Conservation (phyloP, 2,113 vertebrate genomes). For the Sorex fumeus region DNA sequence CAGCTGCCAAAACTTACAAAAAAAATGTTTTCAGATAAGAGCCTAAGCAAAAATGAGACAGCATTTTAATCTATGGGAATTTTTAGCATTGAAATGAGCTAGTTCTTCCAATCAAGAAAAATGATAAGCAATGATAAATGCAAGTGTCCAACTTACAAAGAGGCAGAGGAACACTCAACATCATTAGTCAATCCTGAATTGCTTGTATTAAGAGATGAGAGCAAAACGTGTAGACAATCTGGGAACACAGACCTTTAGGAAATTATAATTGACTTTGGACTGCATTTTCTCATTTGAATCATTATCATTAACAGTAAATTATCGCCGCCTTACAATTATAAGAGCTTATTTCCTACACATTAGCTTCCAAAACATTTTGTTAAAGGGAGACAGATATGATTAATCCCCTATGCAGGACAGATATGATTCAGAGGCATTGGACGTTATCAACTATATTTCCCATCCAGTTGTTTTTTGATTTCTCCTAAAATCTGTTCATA, state of each 20-base stretch:
- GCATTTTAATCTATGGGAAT: conserved; percentile 70
- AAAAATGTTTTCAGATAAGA: conserved; percentile 73
- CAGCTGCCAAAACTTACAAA: conserved; percentile 74
- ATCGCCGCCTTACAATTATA: background rate
- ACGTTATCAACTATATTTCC: background rate
- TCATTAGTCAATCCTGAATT: conserved; percentile 54
- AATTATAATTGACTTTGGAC: conserved; percentile 56
- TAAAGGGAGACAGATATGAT: background rate
- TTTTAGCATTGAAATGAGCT: conserved; percentile 77
- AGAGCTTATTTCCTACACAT: conserved; percentile 32
- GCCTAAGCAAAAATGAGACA: conserved; percentile 54
- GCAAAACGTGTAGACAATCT: background rate
- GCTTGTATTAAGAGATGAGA: conserved; percentile 40
- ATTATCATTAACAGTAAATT: conserved; percentile 26
- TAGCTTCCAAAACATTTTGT: conserved; percentile 34
- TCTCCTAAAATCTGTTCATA: conserved; percentile 32
- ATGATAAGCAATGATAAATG: conserved; percentile 73
- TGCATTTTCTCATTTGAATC: conserved; percentile 59
- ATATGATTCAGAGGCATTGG: background rate
- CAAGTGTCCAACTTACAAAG: conserved; percentile 70
- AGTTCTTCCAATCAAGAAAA: conserved; percentile 75
- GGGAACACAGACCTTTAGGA: conserved; percentile 31
- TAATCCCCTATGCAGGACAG: background rate
- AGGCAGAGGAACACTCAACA: conserved; percentile 55
- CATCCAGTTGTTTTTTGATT: conserved; percentile 30